These are phyloP conservation scores for Amphimallon solstitiale DNA, from an alignment of 2,888 invertebrate genomes.

Conservation along the genomic window DNA sequence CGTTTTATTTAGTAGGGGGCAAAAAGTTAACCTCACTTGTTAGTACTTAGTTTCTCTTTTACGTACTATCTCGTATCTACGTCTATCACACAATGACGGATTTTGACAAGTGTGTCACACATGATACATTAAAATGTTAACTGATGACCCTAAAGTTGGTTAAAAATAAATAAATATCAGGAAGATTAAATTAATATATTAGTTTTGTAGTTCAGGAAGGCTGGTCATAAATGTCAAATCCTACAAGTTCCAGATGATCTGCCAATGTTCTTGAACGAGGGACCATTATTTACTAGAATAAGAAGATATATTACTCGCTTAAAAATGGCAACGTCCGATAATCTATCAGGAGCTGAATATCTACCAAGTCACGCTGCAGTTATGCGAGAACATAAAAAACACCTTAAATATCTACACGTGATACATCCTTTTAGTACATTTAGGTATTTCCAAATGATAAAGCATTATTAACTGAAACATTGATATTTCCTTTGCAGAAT, in stretches of 20 bases:
- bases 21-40: no score
- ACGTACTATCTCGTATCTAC: no score
- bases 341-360: constrained; percentile 54
- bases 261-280: constrained; percentile 33
- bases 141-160: background rate
- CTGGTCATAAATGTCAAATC: constrained; percentile 44
- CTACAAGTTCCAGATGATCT: constrained; percentile 41
- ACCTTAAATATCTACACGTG: constrained; percentile 56
- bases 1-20: no score
- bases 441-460: constrained; percentile 47
- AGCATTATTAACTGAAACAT: background rate
- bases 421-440: constrained; percentile 62
- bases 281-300: constrained; percentile 6
- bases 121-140: no score
- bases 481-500: constrained; percentile 49
- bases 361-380: constrained; percentile 58
- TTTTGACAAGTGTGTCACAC: no score
- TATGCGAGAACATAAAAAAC: constrained; percentile 58
- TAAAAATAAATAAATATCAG: background rate
- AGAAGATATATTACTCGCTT: constrained; percentile 35
- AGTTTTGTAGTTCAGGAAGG: constrained; percentile 41
- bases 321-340: constrained; percentile 55
- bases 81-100: no score
- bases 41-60: no score
- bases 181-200: background rate